Evolutionary conservation across 2,113 vertebrate species (phyloP).

Genomic region (Hylia prasina): DNA sequence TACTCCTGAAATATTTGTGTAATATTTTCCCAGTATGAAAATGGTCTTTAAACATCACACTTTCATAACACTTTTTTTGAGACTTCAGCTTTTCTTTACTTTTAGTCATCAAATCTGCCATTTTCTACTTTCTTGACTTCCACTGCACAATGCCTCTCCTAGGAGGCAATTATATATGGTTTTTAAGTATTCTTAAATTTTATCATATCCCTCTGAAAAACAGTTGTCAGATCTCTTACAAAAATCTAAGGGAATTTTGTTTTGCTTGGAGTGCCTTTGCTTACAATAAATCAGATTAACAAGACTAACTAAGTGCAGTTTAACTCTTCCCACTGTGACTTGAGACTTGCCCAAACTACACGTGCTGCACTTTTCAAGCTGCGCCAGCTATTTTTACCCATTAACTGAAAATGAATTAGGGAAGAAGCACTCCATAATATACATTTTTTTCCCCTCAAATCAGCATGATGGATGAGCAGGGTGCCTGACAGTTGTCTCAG

Average conservation of each 20-base stretch:
- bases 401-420: constrained; percentile 21
- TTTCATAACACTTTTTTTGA: neutral
- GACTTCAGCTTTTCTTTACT: neutral
- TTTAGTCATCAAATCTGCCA: neutral
- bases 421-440: neutral
- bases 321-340: constrained; percentile 44
- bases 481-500: neutral
- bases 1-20: neutral
- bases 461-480: neutral
- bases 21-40: neutral
- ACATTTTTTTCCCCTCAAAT: neutral
- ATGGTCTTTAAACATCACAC: neutral
- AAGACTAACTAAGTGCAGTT: constrained; percentile 19
- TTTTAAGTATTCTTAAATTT: constrained; percentile 20
- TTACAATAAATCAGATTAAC: constrained; percentile 63
- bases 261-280: neutral
- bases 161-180: constrained; percentile 17
- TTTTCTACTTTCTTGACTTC: neutral
- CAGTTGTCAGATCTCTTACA: neutral
- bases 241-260: neutral
- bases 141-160: constrained; percentile 1
- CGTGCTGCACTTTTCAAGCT: constrained; percentile 40
- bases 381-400: constrained; percentile 43
- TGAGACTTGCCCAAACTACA: neutral
- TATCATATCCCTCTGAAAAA: constrained; percentile 9